Conservation (phyloP, 2,888 invertebrate genomes). For the Lasioglossum lativentre region DNA sequence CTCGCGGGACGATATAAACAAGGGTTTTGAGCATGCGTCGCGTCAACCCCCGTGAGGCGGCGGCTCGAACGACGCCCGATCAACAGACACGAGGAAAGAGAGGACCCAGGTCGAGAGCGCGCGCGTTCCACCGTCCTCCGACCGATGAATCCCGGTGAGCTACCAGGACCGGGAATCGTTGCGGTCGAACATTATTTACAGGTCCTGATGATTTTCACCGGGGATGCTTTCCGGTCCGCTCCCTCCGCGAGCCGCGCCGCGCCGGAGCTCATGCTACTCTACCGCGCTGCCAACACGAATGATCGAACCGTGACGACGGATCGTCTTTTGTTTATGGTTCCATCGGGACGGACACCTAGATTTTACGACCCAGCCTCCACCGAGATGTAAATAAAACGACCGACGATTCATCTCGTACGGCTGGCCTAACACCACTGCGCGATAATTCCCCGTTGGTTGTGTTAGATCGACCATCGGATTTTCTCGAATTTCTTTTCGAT, state of each 20-base stretch:
- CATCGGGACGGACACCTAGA: constrained; percentile 15
- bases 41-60: constrained; percentile 56
- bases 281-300: neutral
- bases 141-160: constrained; percentile 9
- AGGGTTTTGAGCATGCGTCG: constrained; percentile 74
- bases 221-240: neutral
- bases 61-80: constrained; percentile 67
- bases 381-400: constrained; percentile 41
- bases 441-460: neutral
- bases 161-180: neutral
- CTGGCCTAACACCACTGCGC: neutral
- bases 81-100: constrained; percentile 57
- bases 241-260: neutral
- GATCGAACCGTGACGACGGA: constrained; percentile 6
- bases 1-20: constrained; percentile 78
- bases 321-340: constrained; percentile 36
- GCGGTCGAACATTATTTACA: constrained; percentile 7
- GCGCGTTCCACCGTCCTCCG: constrained; percentile 23
- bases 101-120: constrained; percentile 35
- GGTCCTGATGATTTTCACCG: neutral
- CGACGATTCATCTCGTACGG: constrained; percentile 27
- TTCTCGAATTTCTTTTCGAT: neutral
- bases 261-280: neutral
- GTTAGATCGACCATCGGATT: constrained; percentile 22
- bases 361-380: constrained; percentile 43